Conservation (phyloP, 2,888 invertebrate species). For the Acrobasis repandana region DNA sequence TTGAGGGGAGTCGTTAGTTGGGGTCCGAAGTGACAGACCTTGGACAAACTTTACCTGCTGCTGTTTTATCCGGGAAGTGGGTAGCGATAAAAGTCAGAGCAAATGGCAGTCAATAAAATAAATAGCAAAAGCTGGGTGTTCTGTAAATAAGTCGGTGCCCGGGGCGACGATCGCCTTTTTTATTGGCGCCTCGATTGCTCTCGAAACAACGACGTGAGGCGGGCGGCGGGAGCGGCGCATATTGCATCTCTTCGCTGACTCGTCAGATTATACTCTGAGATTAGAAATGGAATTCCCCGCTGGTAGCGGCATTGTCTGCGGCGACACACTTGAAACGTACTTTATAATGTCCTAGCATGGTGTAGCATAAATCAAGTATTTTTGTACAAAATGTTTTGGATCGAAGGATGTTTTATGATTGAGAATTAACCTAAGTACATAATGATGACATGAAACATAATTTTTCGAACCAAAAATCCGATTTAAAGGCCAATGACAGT, state of each 20-base stretch:
- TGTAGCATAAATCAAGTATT: conserved; percentile 24
- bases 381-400: not conserved
- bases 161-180: conserved; percentile 82
- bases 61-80: conserved; percentile 78
- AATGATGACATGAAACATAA: too few relatives aligned
- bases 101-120: conserved; percentile 83
- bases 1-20: conserved; percentile 22
- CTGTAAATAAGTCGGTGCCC: conserved; percentile 80
- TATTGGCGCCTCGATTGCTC: conserved; percentile 83
- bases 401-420: too few relatives aligned
- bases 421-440: too few relatives aligned
- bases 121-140: conserved; percentile 81
- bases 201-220: conserved; percentile 76
- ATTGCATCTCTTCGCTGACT: conserved; percentile 67
- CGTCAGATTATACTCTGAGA: conserved; percentile 72
- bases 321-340: conserved; percentile 29
- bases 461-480: too few relatives aligned
- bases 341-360: not conserved
- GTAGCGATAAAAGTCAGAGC: conserved; percentile 80
- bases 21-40: conserved; percentile 23
- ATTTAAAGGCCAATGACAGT: too few relatives aligned
- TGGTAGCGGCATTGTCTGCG: conserved; percentile 51
- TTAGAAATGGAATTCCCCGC: conserved; percentile 68
- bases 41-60: conserved; percentile 64
- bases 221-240: conserved; percentile 61